phyloP scores from a whole-genome alignment of 2,797 vertebrate genomes.

The Lates japonicus region DNA sequence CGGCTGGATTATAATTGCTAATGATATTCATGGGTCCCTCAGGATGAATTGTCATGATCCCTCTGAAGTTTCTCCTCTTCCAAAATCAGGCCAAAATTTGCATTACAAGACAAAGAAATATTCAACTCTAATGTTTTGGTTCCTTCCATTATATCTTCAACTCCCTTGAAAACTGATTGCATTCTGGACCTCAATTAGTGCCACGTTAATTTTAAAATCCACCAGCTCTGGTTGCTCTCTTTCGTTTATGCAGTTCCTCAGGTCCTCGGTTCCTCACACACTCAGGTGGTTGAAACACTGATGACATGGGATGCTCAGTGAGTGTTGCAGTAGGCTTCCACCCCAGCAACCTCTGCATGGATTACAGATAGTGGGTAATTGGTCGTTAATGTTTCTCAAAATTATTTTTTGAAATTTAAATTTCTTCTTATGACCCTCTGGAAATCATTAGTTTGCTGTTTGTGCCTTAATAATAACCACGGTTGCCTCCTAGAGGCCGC shows the following conservation, averaged over 20 bases:
- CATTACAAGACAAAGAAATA: too few relatives aligned
- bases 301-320: not conserved
- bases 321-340: not conserved
- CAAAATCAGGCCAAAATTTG: not conserved
- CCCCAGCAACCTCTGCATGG: not conserved
- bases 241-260: not conserved
- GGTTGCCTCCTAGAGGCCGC: slow-evolving; percentile 10
- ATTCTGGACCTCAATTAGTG: not conserved
- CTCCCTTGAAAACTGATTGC: too few relatives aligned
- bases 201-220: not conserved
- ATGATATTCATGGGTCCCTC: not conserved
- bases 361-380: not conserved
- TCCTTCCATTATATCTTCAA: too few relatives aligned
- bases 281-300: not conserved
- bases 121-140: not conserved
- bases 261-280: not conserved
- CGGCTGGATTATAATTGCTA: too few relatives aligned
- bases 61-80: not conserved
- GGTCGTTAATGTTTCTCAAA: not conserved
- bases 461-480: not conserved
- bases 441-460: not conserved
- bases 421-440: not conserved
- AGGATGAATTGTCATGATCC: not conserved
- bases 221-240: not conserved
- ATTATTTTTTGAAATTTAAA: not conserved